phyloP scores from a whole-genome alignment of 2,113 vertebrate species.

The Menura novaehollandiae region DNA sequence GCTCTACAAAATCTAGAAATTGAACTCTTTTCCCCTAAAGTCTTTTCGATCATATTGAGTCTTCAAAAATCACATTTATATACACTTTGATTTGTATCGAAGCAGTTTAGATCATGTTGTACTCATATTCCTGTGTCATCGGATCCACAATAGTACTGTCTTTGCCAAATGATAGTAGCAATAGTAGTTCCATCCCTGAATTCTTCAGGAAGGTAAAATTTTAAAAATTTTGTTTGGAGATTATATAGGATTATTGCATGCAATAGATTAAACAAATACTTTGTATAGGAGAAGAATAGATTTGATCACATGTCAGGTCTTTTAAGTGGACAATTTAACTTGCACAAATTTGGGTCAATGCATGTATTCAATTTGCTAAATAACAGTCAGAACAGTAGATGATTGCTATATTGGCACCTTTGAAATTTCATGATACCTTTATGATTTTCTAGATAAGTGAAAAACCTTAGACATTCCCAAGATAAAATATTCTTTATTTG shows the following conservation, averaged over 20 bases:
- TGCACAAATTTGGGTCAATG: fast-evolving
- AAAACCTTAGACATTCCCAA: not conserved
- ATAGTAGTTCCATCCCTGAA: not conserved
- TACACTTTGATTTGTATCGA: not conserved
- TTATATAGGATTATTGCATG: not conserved
- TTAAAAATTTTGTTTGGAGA: not conserved
- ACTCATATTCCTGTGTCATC: not conserved
- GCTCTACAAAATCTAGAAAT: not conserved
- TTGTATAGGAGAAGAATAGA: not conserved
- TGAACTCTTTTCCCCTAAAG: fast-evolving
- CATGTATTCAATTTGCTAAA: not conserved
- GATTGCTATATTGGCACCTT: fast-evolving
- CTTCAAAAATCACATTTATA: not conserved
- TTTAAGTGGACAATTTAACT: not conserved
- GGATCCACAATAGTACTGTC: not conserved
- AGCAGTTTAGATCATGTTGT: not conserved
- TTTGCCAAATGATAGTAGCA: not conserved
- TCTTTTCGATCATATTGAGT: not conserved
- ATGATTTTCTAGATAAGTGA: not conserved
- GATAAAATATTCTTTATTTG: not conserved
- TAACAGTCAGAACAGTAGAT: not conserved
- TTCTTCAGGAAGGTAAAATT: not conserved
- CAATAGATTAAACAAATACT: not conserved
- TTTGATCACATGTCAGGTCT: not conserved
- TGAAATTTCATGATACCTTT: not conserved